phyloP scores from a whole-genome alignment of 2,797 vertebrate genomes.

The Arremon brunneinucha region DNA sequence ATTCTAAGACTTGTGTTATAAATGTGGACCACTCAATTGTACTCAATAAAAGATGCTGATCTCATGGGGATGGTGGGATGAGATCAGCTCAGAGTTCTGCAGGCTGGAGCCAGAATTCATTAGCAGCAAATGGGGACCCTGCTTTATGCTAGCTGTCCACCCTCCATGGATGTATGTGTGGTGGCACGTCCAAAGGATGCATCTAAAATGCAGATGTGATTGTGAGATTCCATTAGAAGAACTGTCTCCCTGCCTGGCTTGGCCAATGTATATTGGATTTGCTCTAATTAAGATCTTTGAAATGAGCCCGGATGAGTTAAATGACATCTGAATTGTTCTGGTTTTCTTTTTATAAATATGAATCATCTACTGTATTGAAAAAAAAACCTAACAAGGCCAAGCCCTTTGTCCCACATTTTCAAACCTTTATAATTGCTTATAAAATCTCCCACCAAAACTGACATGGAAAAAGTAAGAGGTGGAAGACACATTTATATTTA shows the following conservation, averaged over 20 bases:
- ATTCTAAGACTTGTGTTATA: not conserved
- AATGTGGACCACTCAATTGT: not conserved
- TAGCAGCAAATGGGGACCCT: not conserved
- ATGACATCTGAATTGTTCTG: not conserved
- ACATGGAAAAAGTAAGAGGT: not conserved
- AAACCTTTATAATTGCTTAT: not conserved
- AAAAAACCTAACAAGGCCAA: not conserved
- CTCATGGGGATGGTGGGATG: not conserved
- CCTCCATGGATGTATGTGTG: not conserved
- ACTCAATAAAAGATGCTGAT: not conserved
- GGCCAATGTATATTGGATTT: not conserved
- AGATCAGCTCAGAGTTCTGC: not conserved
- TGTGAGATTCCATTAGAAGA: not conserved
- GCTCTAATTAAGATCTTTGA: not conserved
- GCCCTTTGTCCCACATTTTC: not conserved
- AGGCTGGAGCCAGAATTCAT: not conserved
- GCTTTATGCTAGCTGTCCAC: not conserved
- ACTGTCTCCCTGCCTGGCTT: not conserved
- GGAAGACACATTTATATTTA: not conserved
- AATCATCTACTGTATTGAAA: not conserved
- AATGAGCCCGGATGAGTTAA: not conserved
- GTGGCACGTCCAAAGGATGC: not conserved
- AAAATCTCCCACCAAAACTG: not conserved
- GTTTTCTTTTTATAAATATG: slow-evolving; percentile 23
- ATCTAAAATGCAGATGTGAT: not conserved